Percentiles rank a stretch among this genome's conserved stretches.
phyloP scores from a whole-genome alignment of 2,113 vertebrate species.

The Nibea albiflora region DNA sequence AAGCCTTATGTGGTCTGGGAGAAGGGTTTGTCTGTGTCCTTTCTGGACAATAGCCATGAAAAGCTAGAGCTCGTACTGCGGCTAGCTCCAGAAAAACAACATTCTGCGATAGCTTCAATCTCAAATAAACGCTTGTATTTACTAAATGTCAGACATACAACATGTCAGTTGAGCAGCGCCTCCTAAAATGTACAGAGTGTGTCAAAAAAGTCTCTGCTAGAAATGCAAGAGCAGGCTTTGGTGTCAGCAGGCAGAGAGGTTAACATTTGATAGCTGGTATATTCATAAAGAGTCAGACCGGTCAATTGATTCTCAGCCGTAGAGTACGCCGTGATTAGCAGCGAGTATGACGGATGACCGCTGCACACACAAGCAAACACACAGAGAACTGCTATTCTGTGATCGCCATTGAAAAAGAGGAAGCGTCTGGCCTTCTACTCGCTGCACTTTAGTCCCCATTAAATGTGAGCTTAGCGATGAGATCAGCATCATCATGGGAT shows the following conservation, averaged over 20 bases:
- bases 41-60: slow-evolving; percentile 34
- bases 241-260: neutral
- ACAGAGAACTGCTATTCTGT: slow-evolving; percentile 25
- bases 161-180: neutral
- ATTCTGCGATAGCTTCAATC: slow-evolving; percentile 1
- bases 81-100: slow-evolving; percentile 11
- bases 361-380: neutral
- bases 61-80: slow-evolving; percentile 32
- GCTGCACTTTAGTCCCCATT: slow-evolving; percentile 5
- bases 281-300: neutral
- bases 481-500: neutral
- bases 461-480: neutral
- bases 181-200: neutral
- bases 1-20: slow-evolving; percentile 10
- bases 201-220: neutral
- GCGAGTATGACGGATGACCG: neutral
- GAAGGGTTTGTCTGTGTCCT: slow-evolving; percentile 38
- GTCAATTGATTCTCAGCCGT: neutral
- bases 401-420: slow-evolving; percentile 2
- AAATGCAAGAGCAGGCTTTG: neutral
- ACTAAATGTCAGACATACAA: neutral
- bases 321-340: neutral
- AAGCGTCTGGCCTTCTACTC: neutral
- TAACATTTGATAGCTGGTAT: neutral
- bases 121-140: neutral